Conservation (phyloP, 2,888 invertebrate species). For the Eupithecia exiguata region DNA sequence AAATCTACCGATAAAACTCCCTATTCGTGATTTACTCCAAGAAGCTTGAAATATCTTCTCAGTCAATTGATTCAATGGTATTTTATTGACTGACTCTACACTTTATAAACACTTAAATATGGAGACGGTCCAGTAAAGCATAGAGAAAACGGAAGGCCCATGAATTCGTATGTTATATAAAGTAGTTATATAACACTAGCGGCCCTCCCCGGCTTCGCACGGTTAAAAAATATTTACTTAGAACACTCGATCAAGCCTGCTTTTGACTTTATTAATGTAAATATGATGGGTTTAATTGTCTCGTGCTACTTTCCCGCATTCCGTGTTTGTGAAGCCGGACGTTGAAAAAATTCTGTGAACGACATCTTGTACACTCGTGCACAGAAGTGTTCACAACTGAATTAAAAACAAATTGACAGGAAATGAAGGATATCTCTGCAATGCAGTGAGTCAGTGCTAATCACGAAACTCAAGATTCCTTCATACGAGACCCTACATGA, state of each 20-base stretch:
- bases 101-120: neutral
- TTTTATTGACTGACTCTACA: conserved; percentile 4
- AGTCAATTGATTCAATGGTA: conserved; percentile 42
- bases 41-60: conserved; percentile 42
- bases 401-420: neutral
- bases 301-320: conserved; percentile 63
- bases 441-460: neutral
- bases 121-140: neutral
- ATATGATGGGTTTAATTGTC: conserved; percentile 59
- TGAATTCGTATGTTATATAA: too few species aligned
- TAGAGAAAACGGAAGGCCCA: neutral
- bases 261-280: conserved; percentile 38
- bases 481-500: neutral
- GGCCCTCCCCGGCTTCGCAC: too few species aligned
- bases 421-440: neutral
- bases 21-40: conserved; percentile 42
- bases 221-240: too few species aligned
- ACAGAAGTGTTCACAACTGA: conserved; percentile 28
- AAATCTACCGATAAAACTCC: conserved; percentile 54
- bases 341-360: conserved; percentile 58
- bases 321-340: conserved; percentile 57
- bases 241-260: too few species aligned
- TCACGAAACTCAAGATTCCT: neutral
- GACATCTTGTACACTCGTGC: conserved; percentile 48
- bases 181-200: too few species aligned